Conservation (phyloP, 2,888 invertebrate species). For the Pemphredon lugubris region DNA sequence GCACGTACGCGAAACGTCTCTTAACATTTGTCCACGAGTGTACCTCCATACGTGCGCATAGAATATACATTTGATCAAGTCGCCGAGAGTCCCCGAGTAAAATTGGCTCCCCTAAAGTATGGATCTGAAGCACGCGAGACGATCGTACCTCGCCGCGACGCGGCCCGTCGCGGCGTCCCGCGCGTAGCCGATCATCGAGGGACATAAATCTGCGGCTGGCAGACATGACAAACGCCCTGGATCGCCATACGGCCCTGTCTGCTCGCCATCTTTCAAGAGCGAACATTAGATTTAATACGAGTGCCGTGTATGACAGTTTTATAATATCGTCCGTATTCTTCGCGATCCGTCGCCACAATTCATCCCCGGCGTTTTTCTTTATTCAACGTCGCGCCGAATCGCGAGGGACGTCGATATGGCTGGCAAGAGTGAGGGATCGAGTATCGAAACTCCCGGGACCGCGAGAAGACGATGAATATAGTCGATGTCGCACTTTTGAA, state of each 20-base stretch:
- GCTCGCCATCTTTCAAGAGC: constrained; percentile 48
- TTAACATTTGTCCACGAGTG: too few relatives aligned
- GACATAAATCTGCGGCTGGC: constrained; percentile 55
- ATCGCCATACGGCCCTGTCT: constrained; percentile 26
- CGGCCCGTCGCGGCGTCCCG: too few relatives aligned
- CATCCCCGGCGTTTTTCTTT: constrained; percentile 16
- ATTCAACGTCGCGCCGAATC: constrained; percentile 14
- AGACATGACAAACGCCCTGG: constrained; percentile 54
- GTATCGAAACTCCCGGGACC: background rate
- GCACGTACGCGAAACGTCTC: too few relatives aligned
- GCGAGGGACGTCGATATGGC: background rate
- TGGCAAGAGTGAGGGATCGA: background rate
- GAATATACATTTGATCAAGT: constrained; percentile 17
- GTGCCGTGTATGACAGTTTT: constrained; percentile 20
- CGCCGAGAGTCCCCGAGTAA: constrained; percentile 25
- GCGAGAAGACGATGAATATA: too few relatives aligned
- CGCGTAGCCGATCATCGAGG: constrained; percentile 47
- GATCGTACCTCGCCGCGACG: constrained; percentile 9
- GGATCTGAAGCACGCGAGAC: constrained; percentile 45
- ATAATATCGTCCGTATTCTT: constrained; percentile 21
- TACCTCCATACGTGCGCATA: too few relatives aligned
- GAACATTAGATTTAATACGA: constrained; percentile 48
- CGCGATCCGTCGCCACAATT: constrained; percentile 15
- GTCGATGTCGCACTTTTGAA: background rate
- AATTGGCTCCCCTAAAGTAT: constrained; percentile 51